Evolutionary conservation across 2,797 vertebrate genomes (phyloP).

Genomic region (Sparus aurata): DNA sequence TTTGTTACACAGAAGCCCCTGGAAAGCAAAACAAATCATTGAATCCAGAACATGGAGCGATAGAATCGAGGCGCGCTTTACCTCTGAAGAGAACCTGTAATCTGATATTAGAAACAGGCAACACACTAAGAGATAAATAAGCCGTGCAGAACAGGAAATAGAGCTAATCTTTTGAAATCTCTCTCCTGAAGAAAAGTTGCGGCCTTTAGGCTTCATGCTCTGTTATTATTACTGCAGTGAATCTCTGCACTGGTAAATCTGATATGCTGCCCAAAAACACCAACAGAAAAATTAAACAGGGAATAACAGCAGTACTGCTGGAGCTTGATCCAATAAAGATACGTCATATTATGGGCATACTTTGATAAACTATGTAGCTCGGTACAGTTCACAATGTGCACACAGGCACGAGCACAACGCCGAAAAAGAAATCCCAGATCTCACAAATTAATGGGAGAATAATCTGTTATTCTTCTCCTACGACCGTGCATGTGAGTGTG

Average conservation of each 20-base stretch:
- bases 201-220: slow-evolving; percentile 43
- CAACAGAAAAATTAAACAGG: slow-evolving; percentile 27
- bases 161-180: slow-evolving; percentile 55
- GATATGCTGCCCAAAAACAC: slow-evolving; percentile 16
- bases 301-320: slow-evolving; percentile 7
- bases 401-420: neutral
- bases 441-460: slow-evolving; percentile 35
- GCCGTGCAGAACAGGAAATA: slow-evolving; percentile 47
- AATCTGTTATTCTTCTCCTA: neutral
- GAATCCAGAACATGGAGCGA: slow-evolving; percentile 21
- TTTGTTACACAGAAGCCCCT: neutral
- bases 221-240: slow-evolving; percentile 53
- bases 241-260: slow-evolving; percentile 36
- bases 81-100: slow-evolving; percentile 33
- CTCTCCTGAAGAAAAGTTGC: slow-evolving; percentile 19
- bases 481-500: neutral
- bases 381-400: neutral
- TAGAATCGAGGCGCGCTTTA: neutral
- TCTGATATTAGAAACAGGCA: slow-evolving; percentile 46
- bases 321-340: slow-evolving; percentile 30
- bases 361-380: slow-evolving; percentile 31
- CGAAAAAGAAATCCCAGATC: slow-evolving; percentile 4
- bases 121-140: slow-evolving; percentile 58
- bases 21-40: neutral
- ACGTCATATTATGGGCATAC: neutral